phyloP scores from a whole-genome alignment of 2,797 vertebrate species.

The Natrix natrix region DNA sequence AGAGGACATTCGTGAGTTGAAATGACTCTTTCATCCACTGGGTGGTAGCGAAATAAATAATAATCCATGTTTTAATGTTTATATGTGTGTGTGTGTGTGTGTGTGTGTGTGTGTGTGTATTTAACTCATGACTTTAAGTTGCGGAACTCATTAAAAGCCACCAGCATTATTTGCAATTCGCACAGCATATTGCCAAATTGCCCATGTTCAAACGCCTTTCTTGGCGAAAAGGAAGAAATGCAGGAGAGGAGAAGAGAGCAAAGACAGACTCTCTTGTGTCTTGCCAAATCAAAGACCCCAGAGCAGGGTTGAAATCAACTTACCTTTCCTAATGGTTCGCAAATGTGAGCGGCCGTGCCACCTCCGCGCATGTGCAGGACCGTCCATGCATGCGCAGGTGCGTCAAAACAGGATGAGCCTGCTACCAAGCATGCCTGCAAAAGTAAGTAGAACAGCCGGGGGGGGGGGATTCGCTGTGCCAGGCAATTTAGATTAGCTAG shows the following conservation, averaged over 20 bases:
- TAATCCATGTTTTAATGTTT: conserved; percentile 48
- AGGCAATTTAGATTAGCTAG: too few relatives aligned
- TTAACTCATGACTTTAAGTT: conserved; percentile 59
- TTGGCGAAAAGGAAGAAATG: conserved; percentile 26
- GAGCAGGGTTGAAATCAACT: neutral
- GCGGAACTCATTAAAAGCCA: conserved; percentile 39
- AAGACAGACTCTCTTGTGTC: conserved; percentile 49
- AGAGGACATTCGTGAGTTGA: conserved; percentile 57
- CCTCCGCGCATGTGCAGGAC: too few relatives aligned
- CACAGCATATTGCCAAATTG: conserved; percentile 45
- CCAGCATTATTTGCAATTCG: neutral
- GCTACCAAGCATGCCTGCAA: too few relatives aligned
- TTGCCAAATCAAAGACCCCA: conserved; percentile 65
- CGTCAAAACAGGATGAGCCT: too few relatives aligned
- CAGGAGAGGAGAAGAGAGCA: conserved; percentile 26
- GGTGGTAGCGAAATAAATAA: conserved; percentile 15
- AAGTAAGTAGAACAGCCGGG: too few relatives aligned
- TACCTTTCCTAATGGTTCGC: too few relatives aligned
- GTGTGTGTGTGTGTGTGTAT: neutral
- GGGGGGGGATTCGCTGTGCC: too few relatives aligned
- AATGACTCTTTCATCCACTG: conserved; percentile 59
- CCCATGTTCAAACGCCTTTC: conserved; percentile 49
- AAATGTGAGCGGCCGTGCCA: too few relatives aligned
- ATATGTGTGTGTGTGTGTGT: neutral
- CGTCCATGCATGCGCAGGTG: too few relatives aligned